Base-by-base conservation (phyloP, 2,888 invertebrate genomes). In the Polyommatus icarus region DNA sequence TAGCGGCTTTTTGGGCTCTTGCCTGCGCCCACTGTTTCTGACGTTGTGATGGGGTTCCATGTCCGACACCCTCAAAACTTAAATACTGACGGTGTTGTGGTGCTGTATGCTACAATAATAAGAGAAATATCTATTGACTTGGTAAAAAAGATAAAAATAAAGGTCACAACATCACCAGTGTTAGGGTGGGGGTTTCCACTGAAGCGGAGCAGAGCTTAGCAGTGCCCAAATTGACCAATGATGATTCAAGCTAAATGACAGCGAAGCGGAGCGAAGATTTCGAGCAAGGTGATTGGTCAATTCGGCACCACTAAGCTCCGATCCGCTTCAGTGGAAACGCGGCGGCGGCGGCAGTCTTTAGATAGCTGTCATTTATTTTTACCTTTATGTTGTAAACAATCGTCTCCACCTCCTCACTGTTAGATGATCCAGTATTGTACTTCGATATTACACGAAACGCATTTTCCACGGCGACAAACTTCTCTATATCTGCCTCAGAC, bases 81-180 rank as follows among this genome's bases (percentile, higher is more conserved):
- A 98, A 91, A 86, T 97, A 98, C 83, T 97, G 97, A 32, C 98
- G 95, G 87, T 98, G 98, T 88, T 98, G 98, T 0, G 98, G 98
- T 18, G 97, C 97, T 78, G 97, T 97, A 84, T 98, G 98, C 95
- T 97, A 90, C 36, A 77, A 79, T 75, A 76, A 83, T 32, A 57
- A 15, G 8, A 18, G 36, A 57, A 72, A 71, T 36, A 59, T 24
- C n/a, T 18, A 75, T 8, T 40, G 54, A 32, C 10, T 71, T 76
- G 18, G 24, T 50, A 10, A 71, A 24, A 50, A n/a, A 77, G 18
- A 36, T 12, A 54, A 15, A 75, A 71, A 59, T 59, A 20, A 59
- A 46, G 6, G 29, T 54, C 15, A 54, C 5, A 54, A 18, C n/a
- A n/a, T 54, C 1, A 4, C 15, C 5, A 54, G 50, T 54, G 15